Percentiles rank a stretch among this genome's conserved stretches.
Conservation (phyloP, 2,113 vertebrate species). For the Pungitius pungitius region DNA sequence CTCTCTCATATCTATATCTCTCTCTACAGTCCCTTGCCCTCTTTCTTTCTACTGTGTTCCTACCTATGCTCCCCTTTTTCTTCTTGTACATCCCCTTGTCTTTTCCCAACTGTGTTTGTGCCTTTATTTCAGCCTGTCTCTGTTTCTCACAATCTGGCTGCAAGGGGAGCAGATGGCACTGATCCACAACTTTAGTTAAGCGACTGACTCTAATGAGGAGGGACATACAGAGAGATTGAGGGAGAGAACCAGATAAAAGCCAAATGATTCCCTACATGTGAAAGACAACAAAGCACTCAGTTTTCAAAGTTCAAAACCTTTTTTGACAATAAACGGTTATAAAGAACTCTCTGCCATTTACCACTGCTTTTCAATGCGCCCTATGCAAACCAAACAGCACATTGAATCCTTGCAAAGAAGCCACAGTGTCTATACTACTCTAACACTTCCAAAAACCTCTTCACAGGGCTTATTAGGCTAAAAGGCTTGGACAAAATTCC, state of each 20-base stretch:
- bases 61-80: neutral
- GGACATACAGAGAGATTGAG: slow-evolving; percentile 38
- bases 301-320: slow-evolving; percentile 27
- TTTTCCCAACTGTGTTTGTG: slow-evolving; percentile 26
- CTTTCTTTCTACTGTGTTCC: slow-evolving; percentile 1
- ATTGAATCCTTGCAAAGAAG: slow-evolving; percentile 28
- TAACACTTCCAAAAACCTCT: slow-evolving; percentile 8
- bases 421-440: slow-evolving; percentile 3
- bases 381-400: slow-evolving; percentile 16
- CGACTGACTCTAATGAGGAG: slow-evolving; percentile 53
- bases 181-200: slow-evolving; percentile 66
- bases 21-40: neutral
- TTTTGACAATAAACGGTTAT: slow-evolving; percentile 18
- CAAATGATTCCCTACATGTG: slow-evolving; percentile 5
- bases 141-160: slow-evolving; percentile 39
- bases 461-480: neutral
- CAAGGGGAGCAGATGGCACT: slow-evolving; percentile 61
- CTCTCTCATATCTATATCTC: slow-evolving; percentile 29
- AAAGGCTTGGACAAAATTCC: slow-evolving; percentile 1
- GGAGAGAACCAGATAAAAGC: slow-evolving; percentile 30
- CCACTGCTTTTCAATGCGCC: slow-evolving; percentile 2
- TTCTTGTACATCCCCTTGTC: neutral
- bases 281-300: slow-evolving; percentile 7
- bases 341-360: slow-evolving; percentile 20
- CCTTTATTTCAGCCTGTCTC: slow-evolving; percentile 22